Conservation (phyloP, 2,797 vertebrate species). For the Tinamus major region DNA sequence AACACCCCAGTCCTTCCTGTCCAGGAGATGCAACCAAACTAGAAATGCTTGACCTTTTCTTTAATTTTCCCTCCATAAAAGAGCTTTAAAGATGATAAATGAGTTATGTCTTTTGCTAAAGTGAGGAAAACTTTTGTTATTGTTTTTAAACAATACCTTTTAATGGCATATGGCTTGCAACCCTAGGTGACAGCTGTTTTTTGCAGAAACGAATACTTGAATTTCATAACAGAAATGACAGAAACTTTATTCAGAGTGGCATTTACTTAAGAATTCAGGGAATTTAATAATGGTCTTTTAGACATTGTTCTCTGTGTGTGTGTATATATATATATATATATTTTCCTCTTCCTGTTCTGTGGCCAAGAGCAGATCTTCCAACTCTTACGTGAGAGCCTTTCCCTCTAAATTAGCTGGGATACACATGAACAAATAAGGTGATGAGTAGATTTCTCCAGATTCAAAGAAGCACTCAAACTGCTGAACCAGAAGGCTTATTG, state of each 20-base stretch:
- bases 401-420: background rate
- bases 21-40: background rate
- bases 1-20: background rate
- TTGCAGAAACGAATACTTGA: background rate
- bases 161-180: background rate
- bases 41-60: background rate
- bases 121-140: background rate
- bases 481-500: background rate
- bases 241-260: background rate
- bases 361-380: background rate
- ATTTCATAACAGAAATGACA: background rate
- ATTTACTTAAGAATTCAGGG: conserved; percentile 11
- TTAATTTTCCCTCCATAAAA: background rate
- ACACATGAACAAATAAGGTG: background rate
- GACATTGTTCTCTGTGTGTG: background rate
- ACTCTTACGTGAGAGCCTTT: background rate
- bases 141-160: background rate
- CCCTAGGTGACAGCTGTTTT: background rate
- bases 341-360: background rate
- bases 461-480: background rate
- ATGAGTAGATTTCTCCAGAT: background rate
- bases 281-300: background rate
- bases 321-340: background rate
- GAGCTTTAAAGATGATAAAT: background rate
- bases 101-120: background rate